phyloP scores from a whole-genome alignment of 2,113 vertebrate species.

The Bos javanicus region DNA sequence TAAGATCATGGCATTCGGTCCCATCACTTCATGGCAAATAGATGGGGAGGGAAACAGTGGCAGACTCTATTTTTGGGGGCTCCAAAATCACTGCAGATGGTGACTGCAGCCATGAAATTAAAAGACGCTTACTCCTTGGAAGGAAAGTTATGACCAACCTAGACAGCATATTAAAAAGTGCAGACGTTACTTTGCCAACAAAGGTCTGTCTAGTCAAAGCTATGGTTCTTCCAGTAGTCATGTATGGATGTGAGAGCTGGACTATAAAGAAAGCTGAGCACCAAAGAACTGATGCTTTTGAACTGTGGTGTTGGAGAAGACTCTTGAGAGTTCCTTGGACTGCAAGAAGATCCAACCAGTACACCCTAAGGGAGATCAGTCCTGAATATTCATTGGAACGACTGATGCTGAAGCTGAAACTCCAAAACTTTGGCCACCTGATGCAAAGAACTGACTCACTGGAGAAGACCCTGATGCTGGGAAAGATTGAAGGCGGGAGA shows the following conservation, averaged over 20 bases:
- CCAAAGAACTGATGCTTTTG: background rate
- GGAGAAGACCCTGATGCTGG: background rate
- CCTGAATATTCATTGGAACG: background rate
- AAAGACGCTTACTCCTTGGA: background rate
- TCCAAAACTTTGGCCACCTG: background rate
- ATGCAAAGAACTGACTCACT: background rate
- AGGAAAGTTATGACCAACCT: background rate
- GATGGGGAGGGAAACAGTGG: background rate
- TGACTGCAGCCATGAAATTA: background rate
- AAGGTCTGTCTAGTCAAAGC: too few species aligned
- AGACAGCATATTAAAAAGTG: too few species aligned
- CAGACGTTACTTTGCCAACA: too few species aligned
- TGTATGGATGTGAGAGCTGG: background rate
- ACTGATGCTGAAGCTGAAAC: background rate
- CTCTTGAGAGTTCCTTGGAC: background rate
- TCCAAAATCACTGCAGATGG: background rate
- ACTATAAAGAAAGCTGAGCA: background rate
- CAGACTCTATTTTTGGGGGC: rapidly evolving
- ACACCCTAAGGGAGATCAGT: background rate
- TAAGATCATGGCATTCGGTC: background rate
- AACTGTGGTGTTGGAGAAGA: background rate
- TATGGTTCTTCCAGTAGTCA: too few species aligned
- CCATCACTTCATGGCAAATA: background rate
- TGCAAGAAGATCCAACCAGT: background rate
- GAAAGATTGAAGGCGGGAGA: background rate